A percentile compares a stretch with the other conserved stretches of the same genome.
These are phyloP conservation scores for Formica exsecta DNA, from an alignment of 1,140 invertebrate genomes.

Conservation along the genomic window DNA sequence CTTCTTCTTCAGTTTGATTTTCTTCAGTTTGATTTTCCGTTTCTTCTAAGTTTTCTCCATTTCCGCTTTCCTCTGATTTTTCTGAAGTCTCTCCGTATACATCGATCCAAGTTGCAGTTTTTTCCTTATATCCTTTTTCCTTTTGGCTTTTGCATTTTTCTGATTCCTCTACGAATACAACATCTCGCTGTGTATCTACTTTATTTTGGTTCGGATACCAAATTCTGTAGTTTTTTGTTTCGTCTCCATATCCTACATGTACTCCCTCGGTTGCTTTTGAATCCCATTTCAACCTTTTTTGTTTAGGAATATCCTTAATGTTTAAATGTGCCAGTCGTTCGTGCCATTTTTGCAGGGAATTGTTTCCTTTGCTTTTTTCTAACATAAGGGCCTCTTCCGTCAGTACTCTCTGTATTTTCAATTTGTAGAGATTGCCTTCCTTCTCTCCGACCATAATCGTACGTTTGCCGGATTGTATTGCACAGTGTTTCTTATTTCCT, in stretches of 20 bases:
- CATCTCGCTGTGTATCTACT: slow-evolving; percentile 1
- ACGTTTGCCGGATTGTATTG: no score
- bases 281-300: slow-evolving; percentile 2
- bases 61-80: neutral
- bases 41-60: neutral
- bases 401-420: no score
- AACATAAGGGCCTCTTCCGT: no score
- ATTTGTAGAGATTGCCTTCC: no score
- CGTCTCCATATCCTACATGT: neutral
- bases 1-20: neutral
- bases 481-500: no score
- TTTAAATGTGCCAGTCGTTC: no score
- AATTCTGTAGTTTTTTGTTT: slow-evolving; percentile 1
- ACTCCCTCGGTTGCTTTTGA: neutral
- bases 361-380: no score
- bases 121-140: neutral
- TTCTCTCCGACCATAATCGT: no score
- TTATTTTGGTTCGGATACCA: neutral
- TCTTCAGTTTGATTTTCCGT: neutral
- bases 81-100: neutral
- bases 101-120: neutral
- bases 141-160: neutral
- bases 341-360: no score
- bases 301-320: neutral
- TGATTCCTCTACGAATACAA: neutral